These are phyloP conservation scores for Cosmorhoe ocellata DNA, from an alignment of 2,888 invertebrate species.

Conservation along the genomic window DNA sequence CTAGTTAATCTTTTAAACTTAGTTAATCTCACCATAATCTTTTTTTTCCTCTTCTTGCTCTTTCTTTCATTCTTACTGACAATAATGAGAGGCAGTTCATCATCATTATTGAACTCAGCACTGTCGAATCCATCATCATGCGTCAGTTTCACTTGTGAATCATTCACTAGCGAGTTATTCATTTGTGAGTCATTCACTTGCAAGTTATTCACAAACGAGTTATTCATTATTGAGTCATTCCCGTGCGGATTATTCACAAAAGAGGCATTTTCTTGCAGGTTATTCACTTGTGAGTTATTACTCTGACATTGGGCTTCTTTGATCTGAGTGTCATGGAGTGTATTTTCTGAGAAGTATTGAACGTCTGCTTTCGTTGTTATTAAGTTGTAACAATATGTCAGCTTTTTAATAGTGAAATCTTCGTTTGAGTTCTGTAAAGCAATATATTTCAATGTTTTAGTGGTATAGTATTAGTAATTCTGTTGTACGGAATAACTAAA, in stretches of 20 bases:
- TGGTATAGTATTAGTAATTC: too few species aligned
- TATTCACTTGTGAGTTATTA: background rate
- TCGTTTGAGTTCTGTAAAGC: background rate
- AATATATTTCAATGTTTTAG: too few species aligned
- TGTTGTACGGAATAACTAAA: too few species aligned
- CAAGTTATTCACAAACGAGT: background rate
- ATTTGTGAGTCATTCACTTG: background rate
- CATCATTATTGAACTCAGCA: slow-evolving; percentile 34
- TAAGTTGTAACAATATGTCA: slow-evolving; percentile 19
- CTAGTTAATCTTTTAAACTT: too few species aligned
- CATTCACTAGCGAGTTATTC: background rate
- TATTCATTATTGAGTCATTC: background rate
- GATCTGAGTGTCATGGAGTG: too few species aligned
- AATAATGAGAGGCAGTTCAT: slow-evolving; percentile 46
- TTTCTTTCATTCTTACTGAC: slow-evolving; percentile 28
- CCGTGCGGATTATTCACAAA: background rate
- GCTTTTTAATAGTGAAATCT: background rate
- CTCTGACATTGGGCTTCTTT: too few species aligned
- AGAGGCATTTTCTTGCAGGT: background rate
- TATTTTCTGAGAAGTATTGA: background rate
- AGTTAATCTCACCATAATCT: slow-evolving; percentile 18
- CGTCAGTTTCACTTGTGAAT: background rate
- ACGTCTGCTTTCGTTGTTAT: slow-evolving; percentile 11
- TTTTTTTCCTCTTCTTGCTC: slow-evolving; percentile 29
- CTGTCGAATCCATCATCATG: background rate